Conservation (phyloP, 2,888 invertebrate species). For the Drosophila peninsularis region DNA sequence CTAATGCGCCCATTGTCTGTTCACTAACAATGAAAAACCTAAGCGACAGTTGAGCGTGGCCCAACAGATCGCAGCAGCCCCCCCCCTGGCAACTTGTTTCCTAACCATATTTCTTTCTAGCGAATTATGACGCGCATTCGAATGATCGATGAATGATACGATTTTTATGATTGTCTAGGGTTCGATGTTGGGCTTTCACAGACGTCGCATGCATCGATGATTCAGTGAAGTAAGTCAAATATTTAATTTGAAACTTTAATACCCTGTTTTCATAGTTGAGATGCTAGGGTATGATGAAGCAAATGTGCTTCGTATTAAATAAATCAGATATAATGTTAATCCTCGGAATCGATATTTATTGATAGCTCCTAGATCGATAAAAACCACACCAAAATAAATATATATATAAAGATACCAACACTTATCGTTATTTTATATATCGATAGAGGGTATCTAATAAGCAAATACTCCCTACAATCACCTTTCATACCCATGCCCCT, state of each 20-base stretch:
- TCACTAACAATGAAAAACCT: constrained; percentile 46
- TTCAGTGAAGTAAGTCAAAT: constrained; percentile 42
- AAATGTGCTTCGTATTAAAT: too few relatives aligned
- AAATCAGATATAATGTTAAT: too few relatives aligned
- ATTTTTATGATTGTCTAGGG: constrained; percentile 54
- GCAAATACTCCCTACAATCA: neutral
- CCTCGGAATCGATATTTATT: too few relatives aligned
- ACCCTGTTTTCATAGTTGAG: neutral
- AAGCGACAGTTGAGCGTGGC: constrained; percentile 67
- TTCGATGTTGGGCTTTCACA: constrained; percentile 20
- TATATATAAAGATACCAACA: too few relatives aligned
- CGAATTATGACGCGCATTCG: constrained; percentile 80
- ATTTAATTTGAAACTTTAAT: neutral
- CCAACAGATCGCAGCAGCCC: constrained; percentile 28
- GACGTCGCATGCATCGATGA: constrained; percentile 54
- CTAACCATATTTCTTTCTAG: constrained; percentile 68
- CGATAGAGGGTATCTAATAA: neutral
- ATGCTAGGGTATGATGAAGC: neutral
- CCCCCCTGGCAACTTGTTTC: neutral
- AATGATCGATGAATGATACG: constrained; percentile 80
- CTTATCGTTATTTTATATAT: too few relatives aligned
- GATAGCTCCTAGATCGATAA: too few relatives aligned
- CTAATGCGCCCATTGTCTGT: constrained; percentile 72
- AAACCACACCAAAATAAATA: too few relatives aligned
- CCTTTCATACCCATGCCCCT: neutral